Evolutionary conservation across 2,888 invertebrate species (phyloP), one percentile per base, ranked within the genome.

Genomic region (Synergus umbraculus): DNA sequence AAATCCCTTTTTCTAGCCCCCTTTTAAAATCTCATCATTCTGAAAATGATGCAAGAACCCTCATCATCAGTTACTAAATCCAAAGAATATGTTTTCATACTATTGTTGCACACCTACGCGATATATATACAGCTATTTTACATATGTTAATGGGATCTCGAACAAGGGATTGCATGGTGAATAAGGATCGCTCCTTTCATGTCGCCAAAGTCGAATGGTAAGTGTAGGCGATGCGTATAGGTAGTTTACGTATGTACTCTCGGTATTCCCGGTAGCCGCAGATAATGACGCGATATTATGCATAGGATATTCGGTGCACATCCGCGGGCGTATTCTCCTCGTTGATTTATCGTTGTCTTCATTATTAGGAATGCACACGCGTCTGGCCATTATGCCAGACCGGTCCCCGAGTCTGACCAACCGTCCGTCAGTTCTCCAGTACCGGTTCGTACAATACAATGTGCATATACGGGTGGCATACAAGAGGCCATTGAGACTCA

Each of bases 341-440:
- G 89, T 91, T 92, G 92, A 92, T 92, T 92, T 92, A 92, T 92
- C 91, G 92, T 90, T 91, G 91, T 92, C 92, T 92, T 92, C 92
- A 91, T 92, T 92, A 92, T 92, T 92, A 92, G 92, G 91, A 92
- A 92, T 92, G 91, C 92, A 91, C 89, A 89, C 88, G 89, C 88
- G 88, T 86, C 86, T 84, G 86, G 87, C 88, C 87, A 89, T 89
- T 89, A 89, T 89, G 86, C 87, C 81, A 76, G 78, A 82, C 83
- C 87, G 87, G 84, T 80, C 76, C 82, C 86, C 86, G 87, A 88
- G 84, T 83, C 83, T 84, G 85, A 84, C 89, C 88, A 88, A 89
- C 87, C 89, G 89, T 90, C 89, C 87, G 88, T 88, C 87, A 86
- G 84, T 83, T 77, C 85, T 85, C 86, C 85, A 83, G 86, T 85